Percentiles rank a stretch among this genome's conserved stretches.
Conservation (phyloP, 2,113 vertebrate genomes). For the Illadopsis cleaveri region DNA sequence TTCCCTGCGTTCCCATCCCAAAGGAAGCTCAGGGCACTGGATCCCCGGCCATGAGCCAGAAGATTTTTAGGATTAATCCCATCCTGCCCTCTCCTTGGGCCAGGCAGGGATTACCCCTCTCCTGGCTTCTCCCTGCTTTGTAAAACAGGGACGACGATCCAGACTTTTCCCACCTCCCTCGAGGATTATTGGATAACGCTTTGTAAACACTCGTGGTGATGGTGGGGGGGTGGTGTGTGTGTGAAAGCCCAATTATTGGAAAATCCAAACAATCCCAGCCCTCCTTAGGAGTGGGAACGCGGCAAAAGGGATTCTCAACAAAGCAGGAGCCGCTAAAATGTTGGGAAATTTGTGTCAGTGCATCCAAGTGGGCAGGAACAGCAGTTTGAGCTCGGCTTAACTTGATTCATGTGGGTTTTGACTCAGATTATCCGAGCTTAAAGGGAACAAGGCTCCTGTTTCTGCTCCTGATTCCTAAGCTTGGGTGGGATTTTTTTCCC, state of each 20-base stretch:
- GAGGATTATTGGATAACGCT: background rate
- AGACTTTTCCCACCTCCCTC: background rate
- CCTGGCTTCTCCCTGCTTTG: background rate
- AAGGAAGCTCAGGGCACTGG: background rate
- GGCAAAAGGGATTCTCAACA: background rate
- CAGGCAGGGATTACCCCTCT: background rate
- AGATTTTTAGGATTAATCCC: constrained; percentile 7
- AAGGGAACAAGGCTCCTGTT: constrained; percentile 17
- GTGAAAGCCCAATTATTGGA: background rate
- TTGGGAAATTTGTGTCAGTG: background rate
- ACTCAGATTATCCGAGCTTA: constrained; percentile 51
- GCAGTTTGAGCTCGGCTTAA: constrained; percentile 4
- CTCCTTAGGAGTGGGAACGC: background rate
- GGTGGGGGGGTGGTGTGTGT: too few relatives aligned
- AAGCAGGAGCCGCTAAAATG: background rate
- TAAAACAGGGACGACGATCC: background rate
- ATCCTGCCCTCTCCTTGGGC: background rate
- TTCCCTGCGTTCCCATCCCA: background rate
- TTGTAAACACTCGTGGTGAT: background rate
- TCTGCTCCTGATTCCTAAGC: background rate
- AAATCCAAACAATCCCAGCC: background rate
- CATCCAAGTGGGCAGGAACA: background rate
- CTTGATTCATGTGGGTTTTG: constrained; percentile 26
- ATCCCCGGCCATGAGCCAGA: background rate
- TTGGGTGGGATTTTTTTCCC: background rate